Percentiles rank a stretch among this genome's conserved stretches.
phyloP scores from a whole-genome alignment of 2,888 invertebrate species.

The Mechanitis mazaeus region DNA sequence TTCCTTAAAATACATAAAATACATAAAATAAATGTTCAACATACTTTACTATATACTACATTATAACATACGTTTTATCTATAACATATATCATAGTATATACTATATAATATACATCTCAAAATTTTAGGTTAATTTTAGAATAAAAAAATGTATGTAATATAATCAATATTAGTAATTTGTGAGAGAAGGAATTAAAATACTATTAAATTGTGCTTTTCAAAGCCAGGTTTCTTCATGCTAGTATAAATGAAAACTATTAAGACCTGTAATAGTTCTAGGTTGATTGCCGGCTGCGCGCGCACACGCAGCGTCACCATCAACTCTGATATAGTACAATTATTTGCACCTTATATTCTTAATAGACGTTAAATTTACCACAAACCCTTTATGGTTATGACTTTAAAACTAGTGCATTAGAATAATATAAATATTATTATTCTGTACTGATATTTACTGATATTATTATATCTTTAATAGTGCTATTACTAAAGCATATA shows the following conservation, averaged over 20 bases:
- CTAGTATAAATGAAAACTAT: conserved; percentile 57
- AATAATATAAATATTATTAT: too few species aligned
- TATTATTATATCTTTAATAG: too few species aligned
- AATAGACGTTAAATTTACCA: not conserved
- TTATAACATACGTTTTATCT: too few species aligned
- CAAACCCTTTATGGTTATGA: too few species aligned
- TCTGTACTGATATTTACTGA: too few species aligned
- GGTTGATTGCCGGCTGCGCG: conserved; percentile 48
- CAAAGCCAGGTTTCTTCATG: conserved; percentile 20
- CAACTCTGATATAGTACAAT: conserved; percentile 34
- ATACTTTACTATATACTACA: too few species aligned
- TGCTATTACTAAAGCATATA: too few species aligned
- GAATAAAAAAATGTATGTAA: not conserved
- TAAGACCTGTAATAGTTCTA: conserved; percentile 51
- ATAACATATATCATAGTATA: too few species aligned
- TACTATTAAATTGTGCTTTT: not conserved
- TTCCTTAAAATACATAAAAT: not conserved
- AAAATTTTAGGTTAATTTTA: not conserved
- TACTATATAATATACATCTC: not conserved
- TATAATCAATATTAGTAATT: not conserved
- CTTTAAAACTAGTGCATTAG: too few species aligned
- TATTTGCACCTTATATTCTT: conserved; percentile 42
- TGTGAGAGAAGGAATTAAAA: not conserved
- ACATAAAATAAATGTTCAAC: not conserved
- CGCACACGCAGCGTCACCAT: conserved; percentile 36